Conservation (phyloP, 2,797 vertebrate genomes). For the Anabas testudineus region DNA sequence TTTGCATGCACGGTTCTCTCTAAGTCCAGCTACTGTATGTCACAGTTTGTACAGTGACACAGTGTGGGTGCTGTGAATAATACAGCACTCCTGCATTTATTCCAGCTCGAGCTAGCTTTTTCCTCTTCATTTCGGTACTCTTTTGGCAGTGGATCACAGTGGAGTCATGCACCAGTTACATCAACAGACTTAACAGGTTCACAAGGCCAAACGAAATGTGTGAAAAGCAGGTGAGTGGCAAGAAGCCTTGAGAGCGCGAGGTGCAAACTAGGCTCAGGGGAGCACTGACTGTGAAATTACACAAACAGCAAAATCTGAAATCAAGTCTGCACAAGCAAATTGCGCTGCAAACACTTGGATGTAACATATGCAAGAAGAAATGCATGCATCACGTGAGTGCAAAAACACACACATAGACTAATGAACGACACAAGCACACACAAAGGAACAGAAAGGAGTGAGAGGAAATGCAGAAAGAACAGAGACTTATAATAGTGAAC, state of each 20-base stretch:
- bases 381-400: not conserved
- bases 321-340: constrained; percentile 7
- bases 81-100: constrained; percentile 9
- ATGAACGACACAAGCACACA: not conserved
- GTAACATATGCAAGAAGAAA: constrained; percentile 11
- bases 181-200: constrained; percentile 40
- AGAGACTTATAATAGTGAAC: constrained; percentile 28
- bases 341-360: constrained; percentile 10
- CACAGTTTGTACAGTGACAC: constrained; percentile 13
- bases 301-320: constrained; percentile 37
- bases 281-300: constrained; percentile 32
- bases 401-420: constrained; percentile 1
- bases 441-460: accelerated
- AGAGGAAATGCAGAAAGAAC: not conserved
- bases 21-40: constrained; percentile 7
- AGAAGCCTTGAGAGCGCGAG: constrained; percentile 33
- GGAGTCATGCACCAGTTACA: constrained; percentile 15
- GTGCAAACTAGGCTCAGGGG: constrained; percentile 60
- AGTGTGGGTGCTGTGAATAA: constrained; percentile 10
- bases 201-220: constrained; percentile 39
- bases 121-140: not conserved
- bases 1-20: constrained; percentile 16
- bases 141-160: not conserved
- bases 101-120: not conserved
- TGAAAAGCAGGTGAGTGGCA: constrained; percentile 56